Percentiles rank a stretch among this genome's conserved stretches.
These are phyloP conservation scores for Threskiornis aethiopicus DNA, from an alignment of 2,797 vertebrate genomes.

Conservation along the genomic window DNA sequence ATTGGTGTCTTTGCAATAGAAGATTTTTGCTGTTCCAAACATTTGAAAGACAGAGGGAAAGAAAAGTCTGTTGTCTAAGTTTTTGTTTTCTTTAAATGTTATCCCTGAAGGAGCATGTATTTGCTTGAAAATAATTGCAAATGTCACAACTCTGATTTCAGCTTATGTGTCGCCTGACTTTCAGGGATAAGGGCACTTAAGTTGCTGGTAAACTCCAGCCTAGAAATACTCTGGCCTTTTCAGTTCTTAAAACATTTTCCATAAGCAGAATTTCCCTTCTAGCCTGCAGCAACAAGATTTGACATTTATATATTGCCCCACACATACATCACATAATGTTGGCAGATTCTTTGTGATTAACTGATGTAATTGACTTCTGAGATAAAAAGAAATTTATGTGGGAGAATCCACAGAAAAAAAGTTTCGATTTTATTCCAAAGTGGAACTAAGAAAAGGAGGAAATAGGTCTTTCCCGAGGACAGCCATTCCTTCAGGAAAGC, in stretches of 20 bases:
- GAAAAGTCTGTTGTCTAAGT: not conserved
- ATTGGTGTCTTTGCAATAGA: not conserved
- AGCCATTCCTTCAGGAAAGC: not conserved
- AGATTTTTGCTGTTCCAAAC: not conserved
- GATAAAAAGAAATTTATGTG: not conserved
- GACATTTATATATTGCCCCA: slow-evolving; percentile 24
- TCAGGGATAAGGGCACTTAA: not conserved
- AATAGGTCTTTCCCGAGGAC: not conserved
- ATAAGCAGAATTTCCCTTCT: slow-evolving; percentile 25
- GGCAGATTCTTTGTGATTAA: slow-evolving; percentile 40
- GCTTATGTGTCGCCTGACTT: not conserved
- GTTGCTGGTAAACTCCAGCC: not conserved
- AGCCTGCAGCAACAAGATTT: slow-evolving; percentile 11
- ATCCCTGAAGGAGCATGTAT: not conserved
- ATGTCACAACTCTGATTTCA: slow-evolving; percentile 4
- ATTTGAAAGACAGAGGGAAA: not conserved
- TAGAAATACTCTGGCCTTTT: slow-evolving; percentile 34
- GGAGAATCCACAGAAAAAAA: not conserved
- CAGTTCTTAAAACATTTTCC: not conserved
- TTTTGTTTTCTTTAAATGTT: slow-evolving; percentile 22
- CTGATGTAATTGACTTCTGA: slow-evolving; percentile 8
- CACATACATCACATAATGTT: not conserved
- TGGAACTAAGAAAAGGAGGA: not conserved
- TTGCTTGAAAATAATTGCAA: slow-evolving; percentile 32
- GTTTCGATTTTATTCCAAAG: not conserved